Percentiles rank a stretch among this genome's conserved stretches.
phyloP scores from a whole-genome alignment of 2,113 vertebrate species.

The Peromyscus leucopus region DNA sequence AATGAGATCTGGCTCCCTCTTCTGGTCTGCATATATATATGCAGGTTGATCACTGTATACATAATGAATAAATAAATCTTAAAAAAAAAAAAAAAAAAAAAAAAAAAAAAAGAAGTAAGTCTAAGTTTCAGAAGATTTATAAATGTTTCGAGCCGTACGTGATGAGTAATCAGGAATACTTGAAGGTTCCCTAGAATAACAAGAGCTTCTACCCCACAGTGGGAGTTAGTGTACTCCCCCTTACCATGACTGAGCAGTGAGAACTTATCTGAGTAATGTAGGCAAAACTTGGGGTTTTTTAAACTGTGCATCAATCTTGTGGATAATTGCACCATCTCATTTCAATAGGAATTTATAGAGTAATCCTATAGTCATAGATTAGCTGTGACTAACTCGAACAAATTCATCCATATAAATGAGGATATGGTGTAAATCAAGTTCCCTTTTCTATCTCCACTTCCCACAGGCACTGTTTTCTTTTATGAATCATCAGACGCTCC shows the following conservation, averaged over 20 bases:
- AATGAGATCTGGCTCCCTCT: no score
- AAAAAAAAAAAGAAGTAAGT: slow-evolving; percentile 51
- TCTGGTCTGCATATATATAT: no score
- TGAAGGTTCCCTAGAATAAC: slow-evolving; percentile 21
- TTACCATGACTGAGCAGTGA: slow-evolving; percentile 19
- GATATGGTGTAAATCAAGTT: slow-evolving; percentile 51
- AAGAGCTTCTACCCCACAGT: not conserved
- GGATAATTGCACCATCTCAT: slow-evolving; percentile 69
- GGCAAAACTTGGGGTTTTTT: slow-evolving; percentile 56
- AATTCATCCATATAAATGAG: slow-evolving; percentile 67
- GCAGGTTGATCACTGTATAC: no score
- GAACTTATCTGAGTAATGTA: slow-evolving; percentile 65
- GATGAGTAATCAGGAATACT: slow-evolving; percentile 73
- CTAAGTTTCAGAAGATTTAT: slow-evolving; percentile 65
- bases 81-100: slow-evolving; percentile 44
- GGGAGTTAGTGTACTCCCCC: not conserved
- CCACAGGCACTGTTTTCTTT: slow-evolving; percentile 36
- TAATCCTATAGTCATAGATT: slow-evolving; percentile 53
- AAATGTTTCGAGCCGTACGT: slow-evolving; percentile 59
- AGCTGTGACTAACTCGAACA: slow-evolving; percentile 70
- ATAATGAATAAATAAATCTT: no score
- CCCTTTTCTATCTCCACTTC: slow-evolving; percentile 58
- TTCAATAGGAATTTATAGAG: slow-evolving; percentile 60
- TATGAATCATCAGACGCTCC: slow-evolving; percentile 58
- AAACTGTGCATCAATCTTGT: slow-evolving; percentile 68